Percentiles rank a stretch among this genome's conserved stretches.
phyloP scores from a whole-genome alignment of 1,140 invertebrate species.

The Philaenus spumarius region DNA sequence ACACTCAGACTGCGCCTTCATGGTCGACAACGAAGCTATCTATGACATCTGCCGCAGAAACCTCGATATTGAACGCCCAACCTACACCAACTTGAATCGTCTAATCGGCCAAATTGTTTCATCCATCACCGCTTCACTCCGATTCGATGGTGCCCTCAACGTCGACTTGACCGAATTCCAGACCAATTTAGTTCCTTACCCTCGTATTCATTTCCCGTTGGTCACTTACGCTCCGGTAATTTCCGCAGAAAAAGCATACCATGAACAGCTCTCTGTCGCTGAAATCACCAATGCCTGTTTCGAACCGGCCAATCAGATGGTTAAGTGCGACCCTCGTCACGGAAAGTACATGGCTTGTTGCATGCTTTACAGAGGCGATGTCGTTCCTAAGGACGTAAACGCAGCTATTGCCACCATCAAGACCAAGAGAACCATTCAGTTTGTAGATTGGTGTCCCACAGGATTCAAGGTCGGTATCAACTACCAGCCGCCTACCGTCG shows the following conservation, averaged over 20 bases:
- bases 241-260: constrained; percentile 55
- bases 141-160: constrained; percentile 85
- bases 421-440: constrained; percentile 54
- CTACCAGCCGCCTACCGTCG: constrained; percentile 63
- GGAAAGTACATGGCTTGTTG: constrained; percentile 85
- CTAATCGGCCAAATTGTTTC: constrained; percentile 55
- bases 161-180: constrained; percentile 86
- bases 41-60: constrained; percentile 62
- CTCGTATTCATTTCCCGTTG: constrained; percentile 69
- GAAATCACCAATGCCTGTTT: constrained; percentile 67
- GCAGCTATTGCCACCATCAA: constrained; percentile 69
- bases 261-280: constrained; percentile 50
- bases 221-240: constrained; percentile 59
- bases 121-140: constrained; percentile 52
- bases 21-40: constrained; percentile 66
- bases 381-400: constrained; percentile 61
- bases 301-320: constrained; percentile 69
- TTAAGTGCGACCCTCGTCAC: constrained; percentile 73
- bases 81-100: constrained; percentile 58
- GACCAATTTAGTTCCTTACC: constrained; percentile 81
- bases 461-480: constrained; percentile 59
- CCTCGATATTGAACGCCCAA: constrained; percentile 53
- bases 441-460: constrained; percentile 58
- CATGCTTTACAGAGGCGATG: constrained; percentile 68
- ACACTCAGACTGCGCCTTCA: constrained; percentile 58